Evolutionary conservation across 2,113 vertebrate species (phyloP), one percentile per base, ranked within the genome.

Genomic region (Equus quagga): DNA sequence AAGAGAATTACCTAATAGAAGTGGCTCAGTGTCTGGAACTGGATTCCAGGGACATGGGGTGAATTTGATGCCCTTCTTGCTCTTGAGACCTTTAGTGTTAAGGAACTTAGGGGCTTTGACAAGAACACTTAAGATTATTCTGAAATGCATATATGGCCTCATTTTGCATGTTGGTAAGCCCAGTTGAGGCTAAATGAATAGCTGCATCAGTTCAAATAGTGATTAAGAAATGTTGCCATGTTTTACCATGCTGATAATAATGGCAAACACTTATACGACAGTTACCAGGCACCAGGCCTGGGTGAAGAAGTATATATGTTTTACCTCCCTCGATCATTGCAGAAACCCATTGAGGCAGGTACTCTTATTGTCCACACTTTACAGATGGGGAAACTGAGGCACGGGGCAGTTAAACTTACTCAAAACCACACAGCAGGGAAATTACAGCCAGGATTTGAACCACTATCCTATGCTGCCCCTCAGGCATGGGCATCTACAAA

Each of bases 401-500:
- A 41, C 8, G 17, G 10, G 41, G 85, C 2, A 1, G 1, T 5
- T 9, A 36, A 56, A 3, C 13, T 5, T 2, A 2, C n/a, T 44
- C 7, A 26, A 6, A 46, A 41, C 9, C 28, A 7, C n/a, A 44
- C 11, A 26, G 12, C 4, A 4, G 31, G 31, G 44, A 28, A 33
- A 41, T 2, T 0, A 6, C 60, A 24, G 11, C 80, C 7, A 1
- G 19, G 26, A 11, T 67, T 41, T n/a, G 36, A 75, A 36, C 33
- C 3, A 2, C 73, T 19, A 0, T 15, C 28, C 64, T 51, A 0
- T 6, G 23, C n/a, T 64, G 28, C 56, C 2, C 64, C 54, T 21
- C 1, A 1, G 75, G 3, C 0, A 7, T 21, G 67, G 51, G 31
- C 12, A 2, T 1, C 8, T 1, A 1, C 0, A 17, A 33, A 14